Conservation (phyloP, 2,888 invertebrate species). For the Rhopalosiphum nymphaeae region DNA sequence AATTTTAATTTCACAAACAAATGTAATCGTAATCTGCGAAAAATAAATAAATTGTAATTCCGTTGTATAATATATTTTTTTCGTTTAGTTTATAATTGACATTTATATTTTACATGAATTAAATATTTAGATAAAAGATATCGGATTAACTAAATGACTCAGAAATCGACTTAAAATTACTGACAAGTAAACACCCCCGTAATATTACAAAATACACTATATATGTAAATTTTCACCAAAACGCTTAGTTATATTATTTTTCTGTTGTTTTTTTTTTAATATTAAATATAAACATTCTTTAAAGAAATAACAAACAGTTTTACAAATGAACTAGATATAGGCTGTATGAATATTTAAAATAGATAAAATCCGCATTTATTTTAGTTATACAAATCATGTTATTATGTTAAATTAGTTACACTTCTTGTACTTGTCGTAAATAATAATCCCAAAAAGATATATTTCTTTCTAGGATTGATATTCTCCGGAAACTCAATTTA, state of each 20-base stretch:
- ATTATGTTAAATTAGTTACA: not conserved
- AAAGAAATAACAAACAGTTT: not conserved
- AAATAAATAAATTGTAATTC: not conserved
- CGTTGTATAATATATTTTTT: not conserved
- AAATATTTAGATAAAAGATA: not conserved
- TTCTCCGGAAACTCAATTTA: not conserved
- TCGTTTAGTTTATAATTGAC: not conserved
- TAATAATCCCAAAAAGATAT: not conserved
- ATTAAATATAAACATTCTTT: not conserved
- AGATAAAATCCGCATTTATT: not conserved
- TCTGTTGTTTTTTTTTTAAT: not conserved
- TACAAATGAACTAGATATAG: conserved; percentile 14
- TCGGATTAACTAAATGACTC: not conserved
- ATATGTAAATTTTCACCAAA: conserved; percentile 19
- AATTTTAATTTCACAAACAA: not conserved
- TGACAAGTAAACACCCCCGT: not conserved
- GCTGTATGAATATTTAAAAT: not conserved
- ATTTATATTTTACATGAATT: not conserved
- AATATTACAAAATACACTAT: not conserved
- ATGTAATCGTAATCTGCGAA: not conserved
- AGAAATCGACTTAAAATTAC: not conserved
- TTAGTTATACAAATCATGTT: not conserved
- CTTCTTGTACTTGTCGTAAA: not conserved
- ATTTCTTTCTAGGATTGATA: not conserved
- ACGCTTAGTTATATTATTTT: not conserved